A percentile compares a stretch with the other conserved stretches of the same genome.
Evolutionary conservation across 1,140 invertebrate genomes (phyloP).

Genomic region (Ruditapes philippinarum): DNA sequence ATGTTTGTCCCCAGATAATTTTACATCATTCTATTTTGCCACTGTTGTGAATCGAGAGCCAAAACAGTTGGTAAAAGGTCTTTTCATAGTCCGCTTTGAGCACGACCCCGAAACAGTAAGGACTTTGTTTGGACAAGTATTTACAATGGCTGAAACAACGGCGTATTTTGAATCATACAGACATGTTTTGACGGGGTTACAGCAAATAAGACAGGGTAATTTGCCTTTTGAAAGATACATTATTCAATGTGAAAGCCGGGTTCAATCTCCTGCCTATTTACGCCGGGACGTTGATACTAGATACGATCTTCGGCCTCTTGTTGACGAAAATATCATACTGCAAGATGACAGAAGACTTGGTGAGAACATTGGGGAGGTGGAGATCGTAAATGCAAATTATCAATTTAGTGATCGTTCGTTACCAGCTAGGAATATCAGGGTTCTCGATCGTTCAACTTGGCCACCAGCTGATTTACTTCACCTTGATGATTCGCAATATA

Average conservation of each 20-base stretch:
- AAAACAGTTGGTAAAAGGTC: constrained; percentile 69
- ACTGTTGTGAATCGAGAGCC: constrained; percentile 89
- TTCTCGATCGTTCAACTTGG: constrained; percentile 69
- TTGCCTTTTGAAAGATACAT: constrained; percentile 85
- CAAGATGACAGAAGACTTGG: constrained; percentile 53
- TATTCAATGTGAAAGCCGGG: constrained; percentile 73
- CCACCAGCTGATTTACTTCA: constrained; percentile 76
- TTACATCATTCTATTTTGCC: constrained; percentile 90
- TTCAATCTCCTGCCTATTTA: constrained; percentile 77
- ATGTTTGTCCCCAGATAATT: constrained; percentile 90
- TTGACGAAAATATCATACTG: constrained; percentile 68
- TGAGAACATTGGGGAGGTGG: constrained; percentile 38
- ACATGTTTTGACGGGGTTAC: constrained; percentile 86
- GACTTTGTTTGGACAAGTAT: constrained; percentile 62
- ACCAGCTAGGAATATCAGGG: constrained; percentile 61
- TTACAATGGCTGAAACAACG: constrained; percentile 86
- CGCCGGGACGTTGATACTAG: neutral
- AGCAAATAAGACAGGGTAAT: constrained; percentile 80
- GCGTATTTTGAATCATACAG: constrained; percentile 88
- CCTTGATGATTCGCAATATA: constrained; percentile 87
- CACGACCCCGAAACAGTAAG: constrained; percentile 36
- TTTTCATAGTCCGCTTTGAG: constrained; percentile 84
- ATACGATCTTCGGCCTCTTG: constrained; percentile 75
- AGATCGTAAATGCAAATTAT: neutral
- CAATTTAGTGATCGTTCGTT: constrained; percentile 31